A percentile compares a stretch with the other conserved stretches of the same genome.
Conservation (phyloP, 2,797 vertebrate species). For the Semaprochilodus insignis region DNA sequence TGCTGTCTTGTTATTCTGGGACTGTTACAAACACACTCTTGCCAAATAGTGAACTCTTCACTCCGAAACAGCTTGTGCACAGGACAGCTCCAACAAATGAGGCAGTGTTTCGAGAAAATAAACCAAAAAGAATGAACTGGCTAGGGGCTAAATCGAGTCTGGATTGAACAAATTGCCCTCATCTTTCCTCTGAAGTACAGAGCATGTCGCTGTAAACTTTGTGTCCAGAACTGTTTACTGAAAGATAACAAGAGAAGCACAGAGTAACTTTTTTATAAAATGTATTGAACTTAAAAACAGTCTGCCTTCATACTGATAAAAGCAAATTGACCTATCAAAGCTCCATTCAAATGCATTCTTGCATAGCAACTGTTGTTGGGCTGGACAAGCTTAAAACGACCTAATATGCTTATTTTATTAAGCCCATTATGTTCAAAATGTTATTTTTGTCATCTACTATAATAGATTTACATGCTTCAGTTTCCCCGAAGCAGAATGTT, state of each 20-base stretch:
- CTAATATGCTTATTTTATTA: too few species aligned
- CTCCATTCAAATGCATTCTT: background rate
- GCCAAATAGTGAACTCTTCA: conserved; percentile 10
- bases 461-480: too few species aligned
- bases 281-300: background rate
- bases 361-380: background rate
- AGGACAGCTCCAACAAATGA: conserved; percentile 21
- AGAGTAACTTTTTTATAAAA: background rate
- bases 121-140: conserved; percentile 23
- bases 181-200: conserved; percentile 17
- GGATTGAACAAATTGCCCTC: conserved; percentile 10
- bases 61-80: conserved; percentile 19
- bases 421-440: too few species aligned
- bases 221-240: conserved; percentile 21
- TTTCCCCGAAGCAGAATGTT: too few species aligned
- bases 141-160: conserved; percentile 5
- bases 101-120: background rate
- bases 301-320: background rate
- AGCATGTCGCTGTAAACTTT: background rate
- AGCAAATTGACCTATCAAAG: background rate
- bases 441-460: too few species aligned
- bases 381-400: background rate
- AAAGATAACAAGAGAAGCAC: conserved; percentile 9
- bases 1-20: conserved; percentile 69
- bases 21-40: conserved; percentile 27